These are phyloP conservation scores for Procambarus clarkii DNA, from an alignment of 1,140 invertebrate genomes.

Conservation along the genomic window DNA sequence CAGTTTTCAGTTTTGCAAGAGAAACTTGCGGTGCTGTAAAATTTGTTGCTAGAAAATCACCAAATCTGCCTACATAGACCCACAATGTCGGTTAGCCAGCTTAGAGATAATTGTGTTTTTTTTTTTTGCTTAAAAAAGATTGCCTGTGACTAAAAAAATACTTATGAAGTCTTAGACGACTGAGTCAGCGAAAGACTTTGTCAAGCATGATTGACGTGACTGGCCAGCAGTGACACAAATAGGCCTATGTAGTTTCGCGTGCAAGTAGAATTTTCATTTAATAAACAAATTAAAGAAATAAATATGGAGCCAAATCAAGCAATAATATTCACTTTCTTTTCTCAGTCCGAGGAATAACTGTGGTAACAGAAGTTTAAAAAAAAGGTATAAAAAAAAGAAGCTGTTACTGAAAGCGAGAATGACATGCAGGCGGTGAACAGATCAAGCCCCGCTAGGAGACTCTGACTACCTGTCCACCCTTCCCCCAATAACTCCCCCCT, in stretches of 20 bases:
- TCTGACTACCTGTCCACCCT: conserved; percentile 1
- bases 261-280: conserved; percentile 40
- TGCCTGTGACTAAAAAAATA: too few relatives aligned
- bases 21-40: conserved; percentile 48
- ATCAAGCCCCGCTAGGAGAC: neutral
- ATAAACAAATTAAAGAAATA: conserved; percentile 8
- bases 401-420: conserved; percentile 6
- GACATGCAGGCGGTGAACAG: conserved; percentile 29
- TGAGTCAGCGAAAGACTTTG: too few relatives aligned
- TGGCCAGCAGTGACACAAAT: neutral
- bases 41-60: conserved; percentile 20
- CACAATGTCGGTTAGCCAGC: conserved; percentile 7
- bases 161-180: neutral
- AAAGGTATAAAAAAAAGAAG: conserved; percentile 9
- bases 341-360: neutral
- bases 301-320: conserved; percentile 23
- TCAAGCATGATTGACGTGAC: too few relatives aligned
- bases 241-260: conserved; percentile 35
- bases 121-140: too few relatives aligned
- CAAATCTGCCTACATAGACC: conserved; percentile 48
- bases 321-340: conserved; percentile 34
- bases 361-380: conserved; percentile 4
- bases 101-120: too few relatives aligned
- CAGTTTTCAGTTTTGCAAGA: conserved; percentile 12
- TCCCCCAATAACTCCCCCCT: neutral